Percentiles rank a stretch among this genome's conserved stretches.
Conservation (phyloP, 1,140 invertebrate genomes). For the Mycetomoellerius zeteki region DNA sequence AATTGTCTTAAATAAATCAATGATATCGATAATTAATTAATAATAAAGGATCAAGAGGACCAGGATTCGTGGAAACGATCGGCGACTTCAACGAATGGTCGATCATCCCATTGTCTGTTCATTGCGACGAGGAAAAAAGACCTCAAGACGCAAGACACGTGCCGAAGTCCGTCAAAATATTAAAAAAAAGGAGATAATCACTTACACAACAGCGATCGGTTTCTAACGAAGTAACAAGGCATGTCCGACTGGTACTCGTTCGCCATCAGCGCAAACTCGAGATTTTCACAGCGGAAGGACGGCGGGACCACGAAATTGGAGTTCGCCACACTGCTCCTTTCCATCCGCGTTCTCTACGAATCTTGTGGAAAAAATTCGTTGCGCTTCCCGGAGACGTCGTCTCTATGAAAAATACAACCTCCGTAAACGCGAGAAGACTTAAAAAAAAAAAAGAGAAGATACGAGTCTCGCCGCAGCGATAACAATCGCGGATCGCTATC, state of each 20-base stretch:
- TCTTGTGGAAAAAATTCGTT: conserved; percentile 51
- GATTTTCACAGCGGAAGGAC: neutral
- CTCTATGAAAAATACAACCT: conserved; percentile 74
- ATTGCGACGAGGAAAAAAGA: neutral
- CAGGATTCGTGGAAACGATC: neutral
- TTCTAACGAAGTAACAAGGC: conserved; percentile 44
- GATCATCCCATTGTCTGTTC: neutral
- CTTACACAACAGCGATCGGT: conserved; percentile 57
- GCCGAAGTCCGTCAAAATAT: neutral
- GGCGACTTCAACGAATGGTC: neutral
- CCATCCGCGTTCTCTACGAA: conserved; percentile 19
- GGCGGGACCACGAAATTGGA: neutral
- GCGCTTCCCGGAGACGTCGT: conserved; percentile 69
- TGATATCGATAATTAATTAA: neutral
- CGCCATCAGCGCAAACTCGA: conserved; percentile 18
- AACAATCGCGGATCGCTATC: conserved; percentile 30
- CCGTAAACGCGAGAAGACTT: conserved; percentile 12
- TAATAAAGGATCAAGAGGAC: neutral
- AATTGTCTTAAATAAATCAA: neutral
- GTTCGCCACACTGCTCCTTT: conserved; percentile 35
- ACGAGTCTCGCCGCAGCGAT: neutral
- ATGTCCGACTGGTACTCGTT: conserved; percentile 40
- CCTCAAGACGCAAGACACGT: too few relatives aligned
- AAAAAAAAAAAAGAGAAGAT: too few relatives aligned
- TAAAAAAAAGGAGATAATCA: neutral